These are phyloP conservation scores for Lepus americanus DNA, from an alignment of 2,113 vertebrate genomes.

Conservation along the genomic window DNA sequence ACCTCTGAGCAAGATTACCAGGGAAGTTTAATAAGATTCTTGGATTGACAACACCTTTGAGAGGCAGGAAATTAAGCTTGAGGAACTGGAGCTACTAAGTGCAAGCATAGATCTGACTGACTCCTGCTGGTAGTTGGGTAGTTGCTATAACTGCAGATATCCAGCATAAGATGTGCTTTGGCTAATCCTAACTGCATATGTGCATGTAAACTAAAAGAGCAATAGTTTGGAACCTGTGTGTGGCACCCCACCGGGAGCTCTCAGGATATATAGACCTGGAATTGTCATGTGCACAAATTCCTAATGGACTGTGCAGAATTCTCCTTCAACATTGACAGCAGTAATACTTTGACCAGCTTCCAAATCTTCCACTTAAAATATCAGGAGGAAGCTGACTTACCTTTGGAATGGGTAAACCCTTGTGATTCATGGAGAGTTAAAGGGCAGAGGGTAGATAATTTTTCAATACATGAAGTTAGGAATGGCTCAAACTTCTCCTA, in stretches of 20 bases:
- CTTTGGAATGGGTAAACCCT: background rate
- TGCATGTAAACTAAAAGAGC: background rate
- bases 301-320: background rate
- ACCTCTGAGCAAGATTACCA: background rate
- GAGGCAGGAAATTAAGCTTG: background rate
- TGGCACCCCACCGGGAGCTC: background rate
- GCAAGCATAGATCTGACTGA: background rate
- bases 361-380: background rate
- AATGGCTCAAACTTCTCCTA: background rate
- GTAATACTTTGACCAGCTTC: background rate
- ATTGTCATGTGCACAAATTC: background rate
- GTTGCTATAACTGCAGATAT: background rate
- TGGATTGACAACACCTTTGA: background rate
- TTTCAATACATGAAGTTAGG: background rate
- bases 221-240: background rate
- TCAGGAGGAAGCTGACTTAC: background rate
- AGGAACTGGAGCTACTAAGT: background rate
- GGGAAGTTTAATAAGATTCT: background rate
- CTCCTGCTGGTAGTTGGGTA: background rate
- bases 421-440: background rate
- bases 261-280: too few species aligned
- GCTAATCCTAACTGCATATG: background rate
- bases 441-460: background rate
- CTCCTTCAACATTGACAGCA: background rate
- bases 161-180: background rate